Base-by-base conservation (phyloP, 2,113 vertebrate species). In the Tylochromis polylepis region DNA sequence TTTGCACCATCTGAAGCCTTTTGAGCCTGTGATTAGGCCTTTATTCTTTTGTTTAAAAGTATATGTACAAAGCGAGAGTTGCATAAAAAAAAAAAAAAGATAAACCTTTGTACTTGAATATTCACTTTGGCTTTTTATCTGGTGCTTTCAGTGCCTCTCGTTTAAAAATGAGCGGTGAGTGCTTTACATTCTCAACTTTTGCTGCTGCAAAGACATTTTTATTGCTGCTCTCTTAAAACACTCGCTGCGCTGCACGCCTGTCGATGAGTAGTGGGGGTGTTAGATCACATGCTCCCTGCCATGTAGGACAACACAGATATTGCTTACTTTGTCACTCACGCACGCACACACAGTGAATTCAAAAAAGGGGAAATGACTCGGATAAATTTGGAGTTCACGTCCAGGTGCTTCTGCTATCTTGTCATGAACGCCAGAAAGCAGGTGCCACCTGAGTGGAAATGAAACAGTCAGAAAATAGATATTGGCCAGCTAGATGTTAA, bases 361-460 rank as follows among this genome's bases (percentile, higher is more conserved):
- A 2, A 56, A 80, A 78, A 5, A 43, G 78, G 8, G 31, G 24
- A 82, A 65, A 20, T 34, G 27, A 51, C 72, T 81, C 15, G 36
- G n/a, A 65, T 57, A 20, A 81, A 70, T 82, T 72, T 59, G 51
- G 3, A 57, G 38, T 86, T 78, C 18, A 24, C 81, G 15, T 70
- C 41, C 41, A 60, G 31, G 16, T 65, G 38, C 41, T 36, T 83
- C 2, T 81, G 10, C 43, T 11, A 36, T 58, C 58, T 57, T 18
- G 49, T 34, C 15, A 79, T 86, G 9, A 2, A 31, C 8, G 81
- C 49, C 51, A 78, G 22, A 79, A 72, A 53, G 27, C 67, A 56
- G 29, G 75, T 27, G 38, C 75, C 49, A 77, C 87, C 84, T 92
- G 81, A 34, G 24, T 85, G 79, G 58, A 82, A 81, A 85, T 83